These are phyloP conservation scores for Progne subis DNA, from an alignment of 2,113 vertebrate species.

Conservation along the genomic window DNA sequence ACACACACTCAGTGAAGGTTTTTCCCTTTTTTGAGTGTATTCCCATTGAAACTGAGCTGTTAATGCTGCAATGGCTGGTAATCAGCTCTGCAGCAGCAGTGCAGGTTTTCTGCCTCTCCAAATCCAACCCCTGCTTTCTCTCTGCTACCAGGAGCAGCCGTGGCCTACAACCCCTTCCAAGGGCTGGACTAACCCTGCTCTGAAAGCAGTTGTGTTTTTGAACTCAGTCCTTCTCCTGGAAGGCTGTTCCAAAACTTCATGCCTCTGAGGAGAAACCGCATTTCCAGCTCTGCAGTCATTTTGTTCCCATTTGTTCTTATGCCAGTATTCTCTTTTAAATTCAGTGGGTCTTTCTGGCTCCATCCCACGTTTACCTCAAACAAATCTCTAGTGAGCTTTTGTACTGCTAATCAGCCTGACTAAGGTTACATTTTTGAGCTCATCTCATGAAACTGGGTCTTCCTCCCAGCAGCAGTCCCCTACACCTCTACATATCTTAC, in stretches of 20 bases:
- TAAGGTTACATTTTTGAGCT: background rate
- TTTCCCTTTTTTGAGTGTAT: background rate
- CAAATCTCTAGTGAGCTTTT: background rate
- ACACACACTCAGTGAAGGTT: background rate
- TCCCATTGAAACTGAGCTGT: background rate
- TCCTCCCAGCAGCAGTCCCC: background rate
- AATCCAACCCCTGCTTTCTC: background rate
- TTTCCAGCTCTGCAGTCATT: constrained; percentile 13
- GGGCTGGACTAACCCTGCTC: background rate
- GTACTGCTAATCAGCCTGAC: background rate
- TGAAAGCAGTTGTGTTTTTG: background rate
- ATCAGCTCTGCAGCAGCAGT: background rate
- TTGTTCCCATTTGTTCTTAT: constrained; percentile 30
- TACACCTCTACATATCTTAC: background rate
- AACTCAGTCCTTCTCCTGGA: background rate
- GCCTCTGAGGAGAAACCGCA: constrained; percentile 6
- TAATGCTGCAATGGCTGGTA: background rate
- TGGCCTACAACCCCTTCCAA: background rate
- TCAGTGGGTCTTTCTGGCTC: background rate
- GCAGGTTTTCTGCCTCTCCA: background rate
- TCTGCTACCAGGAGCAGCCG: background rate
- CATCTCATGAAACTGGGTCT: background rate
- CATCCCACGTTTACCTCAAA: background rate
- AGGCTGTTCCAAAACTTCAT: background rate
- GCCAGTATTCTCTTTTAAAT: constrained; percentile 4